Base-by-base conservation (phyloP, 1,140 invertebrate species). In the Leptinotarsa undecemlineata region DNA sequence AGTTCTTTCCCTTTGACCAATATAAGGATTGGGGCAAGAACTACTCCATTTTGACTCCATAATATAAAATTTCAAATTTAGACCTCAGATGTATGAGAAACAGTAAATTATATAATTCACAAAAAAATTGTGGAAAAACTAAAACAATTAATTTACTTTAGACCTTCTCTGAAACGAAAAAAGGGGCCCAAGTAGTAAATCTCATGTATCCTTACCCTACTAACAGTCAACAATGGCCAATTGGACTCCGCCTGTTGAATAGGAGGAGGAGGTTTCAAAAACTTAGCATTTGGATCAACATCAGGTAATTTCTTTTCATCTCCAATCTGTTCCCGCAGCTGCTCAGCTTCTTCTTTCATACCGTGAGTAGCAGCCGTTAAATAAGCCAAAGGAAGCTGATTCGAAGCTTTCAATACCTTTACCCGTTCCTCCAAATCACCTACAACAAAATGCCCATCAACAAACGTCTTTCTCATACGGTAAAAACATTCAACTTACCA, bases 291-390 rank as follows among this genome's bases (percentile, higher is more conserved):
- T 0, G 92, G 90, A 81, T 94, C 91, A 5, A 95, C 84, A 57
- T 92, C 89, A 1, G 94, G 93, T n/a, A 97, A 81, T 26, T 91
- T 86, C 63, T 91, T 89, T 4, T 89, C 88, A 1, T 90, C 88
- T n/a, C 89, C 88, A 66, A 95, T 89, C 23, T 90, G 87, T 14
- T 89, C 86, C 64, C 90, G 90, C 15, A 98, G 82, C 11, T 87
- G 80, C n/a, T 90, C 88, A 1, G 93, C 92, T 76, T 96, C 92
- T 60, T 96, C 94, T 0, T 89, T 83, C 13, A 97, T 89, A 48
- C 95, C 95, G 86, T 99, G 96, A n/a, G 97, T 98, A 13, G 93
- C 92, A 1, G 98, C 97, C 0, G 96, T 98, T 11, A 99, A 88
- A 84, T 98, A 98, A 0, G 98, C 98, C 47, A 96, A 86, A 0